These are phyloP conservation scores for Saturnia japonica DNA, from an alignment of 2,888 invertebrate genomes.

Conservation along the genomic window DNA sequence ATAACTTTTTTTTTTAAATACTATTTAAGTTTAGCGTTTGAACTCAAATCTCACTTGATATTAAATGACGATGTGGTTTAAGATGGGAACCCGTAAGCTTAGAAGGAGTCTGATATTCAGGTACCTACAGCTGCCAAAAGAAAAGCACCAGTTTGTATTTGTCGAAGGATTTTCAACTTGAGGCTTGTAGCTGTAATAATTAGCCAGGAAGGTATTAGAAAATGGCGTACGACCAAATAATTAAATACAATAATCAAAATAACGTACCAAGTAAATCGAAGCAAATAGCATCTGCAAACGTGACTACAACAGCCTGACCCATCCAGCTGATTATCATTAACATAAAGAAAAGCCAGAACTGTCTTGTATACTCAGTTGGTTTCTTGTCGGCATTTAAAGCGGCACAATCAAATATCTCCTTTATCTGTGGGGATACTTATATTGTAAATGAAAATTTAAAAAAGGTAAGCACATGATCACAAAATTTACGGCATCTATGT, in stretches of 20 bases:
- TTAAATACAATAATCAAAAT: neutral
- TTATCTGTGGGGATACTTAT: slow-evolving; percentile 49
- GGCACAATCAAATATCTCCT: slow-evolving; percentile 70
- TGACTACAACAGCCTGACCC: slow-evolving; percentile 92
- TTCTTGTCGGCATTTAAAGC: slow-evolving; percentile 56
- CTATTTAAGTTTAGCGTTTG: neutral
- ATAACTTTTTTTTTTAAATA: neutral
- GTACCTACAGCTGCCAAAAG: neutral
- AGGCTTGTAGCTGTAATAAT: neutral
- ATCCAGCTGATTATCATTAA: slow-evolving; percentile 91
- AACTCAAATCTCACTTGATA: neutral
- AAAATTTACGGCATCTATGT: neutral
- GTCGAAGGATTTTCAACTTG: neutral
- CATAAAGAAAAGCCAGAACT: slow-evolving; percentile 90
- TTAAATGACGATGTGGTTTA: neutral
- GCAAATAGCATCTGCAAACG: slow-evolving; percentile 94
- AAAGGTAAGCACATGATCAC: neutral
- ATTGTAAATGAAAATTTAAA: neutral
- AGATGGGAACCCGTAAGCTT: neutral
- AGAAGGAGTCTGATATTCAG: neutral
- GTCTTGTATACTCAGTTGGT: slow-evolving; percentile 69
- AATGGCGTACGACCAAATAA: neutral
- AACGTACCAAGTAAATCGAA: slow-evolving; percentile 89
- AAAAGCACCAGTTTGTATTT: neutral
- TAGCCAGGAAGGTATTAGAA: neutral